Conservation (phyloP, 2,797 vertebrate genomes). For the Micromesistius poutassou region DNA sequence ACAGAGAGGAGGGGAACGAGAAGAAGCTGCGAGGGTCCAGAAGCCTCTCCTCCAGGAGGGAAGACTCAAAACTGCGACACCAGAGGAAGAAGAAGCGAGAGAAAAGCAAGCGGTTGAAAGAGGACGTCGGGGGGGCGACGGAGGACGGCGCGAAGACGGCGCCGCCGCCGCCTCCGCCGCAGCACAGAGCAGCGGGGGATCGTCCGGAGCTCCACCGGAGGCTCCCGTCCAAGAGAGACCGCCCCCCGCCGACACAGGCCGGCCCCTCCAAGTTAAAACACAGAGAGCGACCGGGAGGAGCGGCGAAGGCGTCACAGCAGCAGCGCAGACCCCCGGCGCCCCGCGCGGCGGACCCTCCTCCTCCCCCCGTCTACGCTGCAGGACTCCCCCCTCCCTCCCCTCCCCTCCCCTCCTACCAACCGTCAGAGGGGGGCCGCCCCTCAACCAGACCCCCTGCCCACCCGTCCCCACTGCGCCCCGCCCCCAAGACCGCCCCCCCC, state of each 20-base stretch:
- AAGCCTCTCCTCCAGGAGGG: slow-evolving; percentile 4
- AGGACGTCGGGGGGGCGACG: slow-evolving; percentile 24
- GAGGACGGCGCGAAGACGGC: slow-evolving; percentile 26
- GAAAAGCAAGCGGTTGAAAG: slow-evolving; percentile 49
- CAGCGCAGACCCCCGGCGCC: slow-evolving; percentile 17
- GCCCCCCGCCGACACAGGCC: slow-evolving; percentile 8
- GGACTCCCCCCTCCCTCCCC: slow-evolving; percentile 42
- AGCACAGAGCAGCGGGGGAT: slow-evolving; percentile 27
- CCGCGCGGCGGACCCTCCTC: neutral
- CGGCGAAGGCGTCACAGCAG: slow-evolving; percentile 31
- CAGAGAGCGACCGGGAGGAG: slow-evolving; percentile 42
- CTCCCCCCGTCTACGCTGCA: slow-evolving; percentile 16
- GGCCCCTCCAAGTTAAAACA: slow-evolving; percentile 44
- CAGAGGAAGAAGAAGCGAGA: slow-evolving; percentile 61
- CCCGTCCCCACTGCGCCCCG: slow-evolving; percentile 21
- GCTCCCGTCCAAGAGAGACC: slow-evolving; percentile 23
- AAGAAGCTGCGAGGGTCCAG: neutral
- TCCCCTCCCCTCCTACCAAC: slow-evolving; percentile 53
- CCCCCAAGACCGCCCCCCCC: no score
- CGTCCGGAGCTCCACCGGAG: slow-evolving; percentile 19
- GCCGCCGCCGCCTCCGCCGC: neutral
- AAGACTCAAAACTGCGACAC: slow-evolving; percentile 12
- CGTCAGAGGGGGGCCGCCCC: slow-evolving; percentile 34
- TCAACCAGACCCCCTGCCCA: slow-evolving; percentile 27
- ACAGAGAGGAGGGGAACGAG: neutral